phyloP scores from a whole-genome alignment of 2,888 invertebrate genomes.

The Lasius platythorax region DNA sequence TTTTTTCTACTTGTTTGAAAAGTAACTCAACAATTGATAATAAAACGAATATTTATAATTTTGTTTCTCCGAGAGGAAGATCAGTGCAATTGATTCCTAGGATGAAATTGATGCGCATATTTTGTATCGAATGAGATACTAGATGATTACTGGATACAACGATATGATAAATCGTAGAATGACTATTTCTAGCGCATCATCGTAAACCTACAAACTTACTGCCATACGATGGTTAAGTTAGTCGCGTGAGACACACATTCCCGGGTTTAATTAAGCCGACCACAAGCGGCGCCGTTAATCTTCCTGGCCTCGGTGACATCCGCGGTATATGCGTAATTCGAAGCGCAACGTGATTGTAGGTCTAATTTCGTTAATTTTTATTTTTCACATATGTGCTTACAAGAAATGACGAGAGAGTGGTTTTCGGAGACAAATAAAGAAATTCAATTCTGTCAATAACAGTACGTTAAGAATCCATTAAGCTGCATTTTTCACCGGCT shows the following conservation, averaged over 20 bases:
- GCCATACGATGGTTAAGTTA: slow-evolving; percentile 52
- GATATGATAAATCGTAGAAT: slow-evolving; percentile 45
- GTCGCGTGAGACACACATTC: slow-evolving; percentile 52
- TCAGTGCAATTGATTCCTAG: not conserved
- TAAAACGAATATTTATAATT: not conserved
- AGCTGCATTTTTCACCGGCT: not conserved
- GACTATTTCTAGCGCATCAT: slow-evolving; percentile 26
- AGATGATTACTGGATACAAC: slow-evolving; percentile 40
- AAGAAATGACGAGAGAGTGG: not conserved
- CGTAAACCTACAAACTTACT: slow-evolving; percentile 60
- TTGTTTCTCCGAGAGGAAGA: not conserved
- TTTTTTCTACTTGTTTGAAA: not conserved
- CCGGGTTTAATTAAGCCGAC: slow-evolving; percentile 68
- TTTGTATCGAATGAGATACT: not conserved
- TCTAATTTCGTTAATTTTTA: slow-evolving; percentile 27
- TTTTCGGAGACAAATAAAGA: not conserved
- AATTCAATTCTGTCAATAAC: slow-evolving; percentile 3
- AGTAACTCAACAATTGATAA: not conserved
- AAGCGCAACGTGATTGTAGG: not conserved
- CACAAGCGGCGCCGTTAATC: slow-evolving; percentile 52
- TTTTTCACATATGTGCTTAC: not conserved
- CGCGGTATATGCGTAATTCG: slow-evolving; percentile 2
- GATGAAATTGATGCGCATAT: not conserved
- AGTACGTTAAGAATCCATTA: not conserved
- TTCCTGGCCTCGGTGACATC: slow-evolving; percentile 40